Evolutionary conservation across 2,113 vertebrate species (phyloP).

Genomic region (Erpornis zantholeuca): DNA sequence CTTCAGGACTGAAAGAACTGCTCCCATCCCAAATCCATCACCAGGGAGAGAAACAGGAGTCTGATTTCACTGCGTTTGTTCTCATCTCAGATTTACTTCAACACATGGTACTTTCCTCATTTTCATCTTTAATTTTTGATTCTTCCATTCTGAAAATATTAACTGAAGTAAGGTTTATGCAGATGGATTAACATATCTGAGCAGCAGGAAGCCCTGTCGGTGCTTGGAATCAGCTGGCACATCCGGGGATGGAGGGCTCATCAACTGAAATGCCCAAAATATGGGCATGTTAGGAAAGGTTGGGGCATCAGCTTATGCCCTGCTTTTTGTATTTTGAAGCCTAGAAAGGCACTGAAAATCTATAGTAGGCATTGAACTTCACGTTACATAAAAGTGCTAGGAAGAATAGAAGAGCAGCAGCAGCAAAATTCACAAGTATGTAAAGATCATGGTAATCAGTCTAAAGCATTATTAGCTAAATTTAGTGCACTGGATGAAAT

Average conservation of each 20-base stretch:
- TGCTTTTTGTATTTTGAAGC: neutral
- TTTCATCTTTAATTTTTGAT: neutral
- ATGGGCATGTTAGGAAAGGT: neutral
- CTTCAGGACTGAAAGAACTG: neutral
- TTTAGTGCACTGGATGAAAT: neutral
- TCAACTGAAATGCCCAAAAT: accelerated
- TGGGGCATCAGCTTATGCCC: neutral
- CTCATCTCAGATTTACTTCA: neutral
- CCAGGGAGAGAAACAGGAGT: neutral
- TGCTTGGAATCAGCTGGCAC: neutral
- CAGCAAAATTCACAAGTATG: neutral
- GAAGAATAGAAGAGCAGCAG: neutral
- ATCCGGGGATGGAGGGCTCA: neutral
- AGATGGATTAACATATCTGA: neutral
- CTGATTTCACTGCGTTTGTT: neutral
- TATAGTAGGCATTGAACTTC: neutral
- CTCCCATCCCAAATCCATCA: neutral
- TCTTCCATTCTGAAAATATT: neutral
- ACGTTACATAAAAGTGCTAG: neutral
- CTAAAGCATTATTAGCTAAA: neutral
- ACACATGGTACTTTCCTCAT: neutral
- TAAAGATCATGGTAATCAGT: neutral
- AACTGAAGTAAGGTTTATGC: neutral
- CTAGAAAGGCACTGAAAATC: neutral
- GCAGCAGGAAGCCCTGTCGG: neutral